Base-by-base conservation (phyloP, 2,797 vertebrate genomes). In the Channa striata region DNA sequence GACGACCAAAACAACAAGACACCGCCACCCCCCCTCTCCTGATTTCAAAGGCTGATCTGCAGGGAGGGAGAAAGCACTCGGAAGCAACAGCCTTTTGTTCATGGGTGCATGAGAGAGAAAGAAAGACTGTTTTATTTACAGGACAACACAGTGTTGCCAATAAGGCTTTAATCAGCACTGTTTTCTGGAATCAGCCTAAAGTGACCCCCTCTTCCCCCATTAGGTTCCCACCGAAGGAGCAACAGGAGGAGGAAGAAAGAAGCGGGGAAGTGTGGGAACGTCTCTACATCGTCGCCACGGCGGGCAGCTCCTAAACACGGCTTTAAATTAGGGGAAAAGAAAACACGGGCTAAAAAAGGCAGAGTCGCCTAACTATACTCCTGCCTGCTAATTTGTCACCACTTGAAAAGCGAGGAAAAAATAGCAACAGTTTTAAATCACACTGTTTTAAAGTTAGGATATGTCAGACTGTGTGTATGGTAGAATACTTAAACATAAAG, bases 291-390 rank as follows among this genome's bases (percentile, higher is more conserved):
- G 77, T 85, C 71, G 77, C 83, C 85, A 76, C 23, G 80, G 80
- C 59, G 75, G 90, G 86, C 84, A 77, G 85, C 87, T 89, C 83
- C 85, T 85, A 79, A 84, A 92, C 88, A 89, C 90, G 88, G 85
- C 89, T 91, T 93, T 86, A 91, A 92, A 93, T 93, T 90, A 89
- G 87, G 87, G 90, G 87, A 88, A 89, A 91, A 89, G 88, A 91
- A 91, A 92, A 91, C 89, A 91, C 83, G 54, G 78, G 80, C 87
- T 90, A 91, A 89, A 92, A 89, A 85, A 87, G 82, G 43, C 74
- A 61, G 25, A 30, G 80, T 77, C 58, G 71, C 69, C 84, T 86
- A 81, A 86, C 87, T 90, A 74, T 77, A 89, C 72, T 84, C 80
- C 76, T 87, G 90, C 89, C 87, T 88, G 91, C 89, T 92, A 90